Evolutionary conservation across 1,140 invertebrate species (phyloP).

Genomic region (Triops cancriformis): DNA sequence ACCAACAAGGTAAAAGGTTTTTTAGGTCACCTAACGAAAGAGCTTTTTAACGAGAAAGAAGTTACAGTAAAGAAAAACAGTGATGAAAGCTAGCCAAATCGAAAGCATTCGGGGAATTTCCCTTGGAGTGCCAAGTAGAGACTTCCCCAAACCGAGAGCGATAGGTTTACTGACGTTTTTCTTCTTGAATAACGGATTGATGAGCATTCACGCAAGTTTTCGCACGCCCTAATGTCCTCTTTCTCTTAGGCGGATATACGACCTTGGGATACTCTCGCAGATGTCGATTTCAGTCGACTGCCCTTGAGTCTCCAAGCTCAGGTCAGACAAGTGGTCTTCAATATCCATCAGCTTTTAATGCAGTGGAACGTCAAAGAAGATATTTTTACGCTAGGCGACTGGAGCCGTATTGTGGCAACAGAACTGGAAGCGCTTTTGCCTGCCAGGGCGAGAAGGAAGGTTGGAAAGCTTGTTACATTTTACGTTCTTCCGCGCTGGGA

Average conservation of each 20-base stretch:
- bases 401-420: conserved; percentile 52
- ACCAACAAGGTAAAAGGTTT: conserved; percentile 21
- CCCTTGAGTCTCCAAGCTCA: conserved; percentile 33
- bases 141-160: conserved; percentile 22
- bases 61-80: background rate
- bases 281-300: conserved; percentile 23
- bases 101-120: conserved; percentile 21
- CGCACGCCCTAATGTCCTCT: conserved; percentile 25
- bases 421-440: conserved; percentile 49
- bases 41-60: background rate
- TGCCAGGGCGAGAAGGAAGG: conserved; percentile 47
- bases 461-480: conserved; percentile 34
- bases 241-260: conserved; percentile 24
- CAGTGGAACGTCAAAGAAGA: conserved; percentile 54
- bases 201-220: background rate
- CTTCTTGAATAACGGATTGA: background rate
- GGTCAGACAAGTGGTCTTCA: conserved; percentile 44
- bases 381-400: conserved; percentile 53
- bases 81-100: conserved; percentile 28
- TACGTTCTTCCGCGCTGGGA: background rate
- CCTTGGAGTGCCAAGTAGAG: conserved; percentile 26
- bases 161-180: background rate
- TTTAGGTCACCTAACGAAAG: background rate
- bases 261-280: conserved; percentile 17
- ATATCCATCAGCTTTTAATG: conserved; percentile 50